phyloP scores from a whole-genome alignment of 2,888 invertebrate species.

The Phania funesta region DNA sequence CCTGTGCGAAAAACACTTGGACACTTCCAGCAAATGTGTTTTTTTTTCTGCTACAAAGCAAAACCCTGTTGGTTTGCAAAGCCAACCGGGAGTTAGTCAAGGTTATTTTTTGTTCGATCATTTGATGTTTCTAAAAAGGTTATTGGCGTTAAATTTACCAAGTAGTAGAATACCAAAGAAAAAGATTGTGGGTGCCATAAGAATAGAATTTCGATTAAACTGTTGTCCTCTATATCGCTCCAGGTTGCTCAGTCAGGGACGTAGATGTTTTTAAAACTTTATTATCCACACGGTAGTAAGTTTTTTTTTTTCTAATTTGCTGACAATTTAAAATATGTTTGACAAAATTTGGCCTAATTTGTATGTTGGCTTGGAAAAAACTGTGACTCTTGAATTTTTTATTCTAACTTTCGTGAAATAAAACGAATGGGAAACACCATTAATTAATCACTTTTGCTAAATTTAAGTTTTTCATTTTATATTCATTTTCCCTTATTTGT shows the following conservation, averaged over 20 bases:
- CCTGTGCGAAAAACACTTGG: slow-evolving; percentile 26
- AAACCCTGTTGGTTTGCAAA: slow-evolving; percentile 43
- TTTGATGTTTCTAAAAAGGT: neutral
- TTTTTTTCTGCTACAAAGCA: slow-evolving; percentile 25
- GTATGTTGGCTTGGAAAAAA: neutral
- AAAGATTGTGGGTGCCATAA: slow-evolving; percentile 39
- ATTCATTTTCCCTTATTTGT: neutral
- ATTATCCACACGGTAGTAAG: slow-evolving; percentile 46
- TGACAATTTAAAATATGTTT: slow-evolving; percentile 25
- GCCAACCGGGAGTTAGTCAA: slow-evolving; percentile 42
- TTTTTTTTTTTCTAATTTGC: slow-evolving; percentile 22
- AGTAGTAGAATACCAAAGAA: slow-evolving; percentile 42
- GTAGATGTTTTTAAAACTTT: neutral
- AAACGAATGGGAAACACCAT: neutral
- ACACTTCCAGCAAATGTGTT: slow-evolving; percentile 9
- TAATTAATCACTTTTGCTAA: slow-evolving; percentile 47
- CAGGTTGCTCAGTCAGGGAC: slow-evolving; percentile 28
- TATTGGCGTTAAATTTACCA: slow-evolving; percentile 41
- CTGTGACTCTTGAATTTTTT: neutral
- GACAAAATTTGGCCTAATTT: slow-evolving; percentile 36
- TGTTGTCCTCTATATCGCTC: neutral
- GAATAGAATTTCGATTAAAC: neutral
- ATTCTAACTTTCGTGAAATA: neutral
- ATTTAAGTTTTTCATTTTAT: slow-evolving; percentile 1
- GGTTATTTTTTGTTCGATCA: neutral